Conservation (phyloP, 2,888 invertebrate genomes). For the Melieria picta region DNA sequence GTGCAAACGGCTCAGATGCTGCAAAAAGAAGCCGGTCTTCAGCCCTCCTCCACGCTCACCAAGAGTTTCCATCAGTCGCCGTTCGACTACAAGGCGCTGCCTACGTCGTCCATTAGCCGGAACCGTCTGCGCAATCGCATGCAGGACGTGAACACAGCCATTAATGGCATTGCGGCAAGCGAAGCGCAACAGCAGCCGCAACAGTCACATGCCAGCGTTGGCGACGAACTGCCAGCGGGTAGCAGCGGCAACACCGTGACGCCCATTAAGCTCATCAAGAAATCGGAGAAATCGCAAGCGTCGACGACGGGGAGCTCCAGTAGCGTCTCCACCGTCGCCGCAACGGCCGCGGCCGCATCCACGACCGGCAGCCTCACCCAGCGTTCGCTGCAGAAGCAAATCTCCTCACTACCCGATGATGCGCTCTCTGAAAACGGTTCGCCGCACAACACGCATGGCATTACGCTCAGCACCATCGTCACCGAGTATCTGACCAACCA, state of each 20-base stretch:
- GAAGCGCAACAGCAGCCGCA: constrained; percentile 15
- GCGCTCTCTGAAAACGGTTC: constrained; percentile 36
- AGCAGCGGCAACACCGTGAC: constrained; percentile 41
- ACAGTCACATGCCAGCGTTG: constrained; percentile 39
- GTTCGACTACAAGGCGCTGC: constrained; percentile 61
- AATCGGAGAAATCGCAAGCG: constrained; percentile 45
- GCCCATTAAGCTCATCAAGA: constrained; percentile 59
- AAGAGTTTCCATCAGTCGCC: constrained; percentile 65
- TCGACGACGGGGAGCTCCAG: constrained; percentile 21
- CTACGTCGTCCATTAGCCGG: constrained; percentile 52
- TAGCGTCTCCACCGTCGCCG: neutral
- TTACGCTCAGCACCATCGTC: constrained; percentile 90
- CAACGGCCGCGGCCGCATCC: constrained; percentile 10
- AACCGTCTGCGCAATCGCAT: constrained; percentile 60
- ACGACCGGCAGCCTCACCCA: constrained; percentile 39
- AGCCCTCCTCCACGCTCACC: constrained; percentile 64
- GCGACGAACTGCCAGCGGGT: constrained; percentile 32
- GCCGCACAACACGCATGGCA: constrained; percentile 54
- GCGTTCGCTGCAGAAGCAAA: constrained; percentile 68
- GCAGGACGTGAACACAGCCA: constrained; percentile 57
- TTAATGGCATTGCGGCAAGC: constrained; percentile 35
- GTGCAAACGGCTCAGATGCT: constrained; percentile 77
- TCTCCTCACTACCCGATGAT: constrained; percentile 68
- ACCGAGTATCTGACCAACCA: constrained; percentile 97
- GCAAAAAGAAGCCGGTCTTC: constrained; percentile 79